Evolutionary conservation across 2,113 vertebrate species (phyloP).

Genomic region (Albula glossodonta): DNA sequence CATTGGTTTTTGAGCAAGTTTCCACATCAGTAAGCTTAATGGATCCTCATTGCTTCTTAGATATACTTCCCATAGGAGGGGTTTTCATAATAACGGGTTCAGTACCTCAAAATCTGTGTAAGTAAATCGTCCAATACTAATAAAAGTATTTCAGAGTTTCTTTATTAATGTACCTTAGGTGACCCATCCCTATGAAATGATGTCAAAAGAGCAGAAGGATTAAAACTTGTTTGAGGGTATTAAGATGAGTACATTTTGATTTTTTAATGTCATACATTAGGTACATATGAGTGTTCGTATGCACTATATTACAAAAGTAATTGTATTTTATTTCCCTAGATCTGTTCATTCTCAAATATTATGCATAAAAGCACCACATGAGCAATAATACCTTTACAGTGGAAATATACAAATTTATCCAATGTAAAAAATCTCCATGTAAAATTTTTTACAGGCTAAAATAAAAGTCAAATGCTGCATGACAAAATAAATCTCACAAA

Average conservation of each 20-base stretch:
- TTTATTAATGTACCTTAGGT: background rate
- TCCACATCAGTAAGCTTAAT: background rate
- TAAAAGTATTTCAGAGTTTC: background rate
- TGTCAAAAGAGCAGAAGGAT: conserved; percentile 11
- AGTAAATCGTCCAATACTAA: background rate
- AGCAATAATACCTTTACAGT: conserved; percentile 61
- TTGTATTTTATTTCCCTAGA: conserved; percentile 53
- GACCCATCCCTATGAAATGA: background rate
- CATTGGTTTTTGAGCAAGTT: background rate
- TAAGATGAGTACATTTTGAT: conserved; percentile 44
- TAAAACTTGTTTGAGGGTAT: conserved; percentile 32
- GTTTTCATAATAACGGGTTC: background rate
- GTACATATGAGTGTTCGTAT: conserved; percentile 49
- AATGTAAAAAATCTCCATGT: conserved; percentile 70
- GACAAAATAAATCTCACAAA: conserved; percentile 61
- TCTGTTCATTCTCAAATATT: conserved; percentile 70
- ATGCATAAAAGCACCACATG: conserved; percentile 73
- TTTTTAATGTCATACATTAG: conserved; percentile 49
- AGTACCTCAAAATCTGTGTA: background rate
- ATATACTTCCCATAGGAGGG: background rate
- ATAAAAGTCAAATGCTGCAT: conserved; percentile 72
- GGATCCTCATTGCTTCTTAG: background rate
- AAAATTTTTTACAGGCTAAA: conserved; percentile 66
- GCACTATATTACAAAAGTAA: conserved; percentile 43
- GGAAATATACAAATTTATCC: conserved; percentile 74